These are phyloP conservation scores for Stenolophus ochropezus DNA, from an alignment of 2,888 invertebrate species.

Conservation along the genomic window DNA sequence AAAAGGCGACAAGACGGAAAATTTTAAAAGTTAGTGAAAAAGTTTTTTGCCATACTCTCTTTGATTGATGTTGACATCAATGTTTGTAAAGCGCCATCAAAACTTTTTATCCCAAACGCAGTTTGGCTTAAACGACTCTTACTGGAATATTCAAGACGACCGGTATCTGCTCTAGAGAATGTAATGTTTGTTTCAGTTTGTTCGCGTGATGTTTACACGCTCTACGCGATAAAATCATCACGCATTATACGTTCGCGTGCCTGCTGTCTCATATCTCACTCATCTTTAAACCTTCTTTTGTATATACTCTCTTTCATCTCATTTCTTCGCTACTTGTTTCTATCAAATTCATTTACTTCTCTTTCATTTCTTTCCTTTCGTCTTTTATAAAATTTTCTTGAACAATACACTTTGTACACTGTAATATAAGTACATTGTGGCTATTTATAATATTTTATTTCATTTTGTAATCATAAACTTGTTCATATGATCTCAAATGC, in stretches of 20 bases:
- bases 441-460: no score
- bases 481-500: no score
- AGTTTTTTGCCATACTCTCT: constrained; percentile 48
- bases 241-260: not conserved
- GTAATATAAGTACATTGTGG: no score
- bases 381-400: no score
- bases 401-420: no score
- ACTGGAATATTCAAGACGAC: constrained; percentile 41
- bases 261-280: constrained; percentile 15
- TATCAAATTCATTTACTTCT: no score
- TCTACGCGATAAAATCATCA: constrained; percentile 17
- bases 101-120: constrained; percentile 50
- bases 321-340: not conserved
- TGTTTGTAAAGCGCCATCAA: constrained; percentile 55
- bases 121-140: constrained; percentile 49
- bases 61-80: constrained; percentile 55
- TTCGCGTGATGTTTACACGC: constrained; percentile 19
- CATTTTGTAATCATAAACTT: no score
- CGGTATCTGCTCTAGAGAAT: constrained; percentile 11
- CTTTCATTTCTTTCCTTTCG: no score
- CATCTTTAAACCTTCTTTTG: not conserved
- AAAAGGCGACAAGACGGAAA: constrained; percentile 52
- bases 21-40: constrained; percentile 50
- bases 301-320: not conserved
- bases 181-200: constrained; percentile 32